These are phyloP conservation scores for Drosophila maculinotata DNA, from an alignment of 2,888 invertebrate genomes.

Conservation along the genomic window DNA sequence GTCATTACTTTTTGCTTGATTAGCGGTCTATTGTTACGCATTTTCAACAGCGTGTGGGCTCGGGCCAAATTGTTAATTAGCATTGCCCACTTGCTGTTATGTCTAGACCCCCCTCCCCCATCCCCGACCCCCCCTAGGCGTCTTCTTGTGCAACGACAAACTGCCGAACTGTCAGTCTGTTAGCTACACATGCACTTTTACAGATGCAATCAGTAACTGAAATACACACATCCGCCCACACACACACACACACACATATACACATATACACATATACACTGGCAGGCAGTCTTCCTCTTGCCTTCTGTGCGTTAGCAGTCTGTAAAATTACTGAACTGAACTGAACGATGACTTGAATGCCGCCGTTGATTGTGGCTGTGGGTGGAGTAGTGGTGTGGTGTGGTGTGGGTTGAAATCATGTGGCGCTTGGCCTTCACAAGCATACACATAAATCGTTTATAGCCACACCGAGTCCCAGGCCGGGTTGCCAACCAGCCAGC, in stretches of 20 bases:
- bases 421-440: conserved; percentile 63
- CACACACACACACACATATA: conserved; percentile 2
- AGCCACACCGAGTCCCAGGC: conserved; percentile 64
- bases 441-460: conserved; percentile 79
- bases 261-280: background rate
- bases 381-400: conserved; percentile 11
- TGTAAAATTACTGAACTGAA: conserved; percentile 80
- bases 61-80: conserved; percentile 38
- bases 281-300: conserved; percentile 33
- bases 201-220: conserved; percentile 72
- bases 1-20: conserved; percentile 26
- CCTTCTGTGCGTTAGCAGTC: conserved; percentile 68
- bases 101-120: background rate
- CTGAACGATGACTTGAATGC: conserved; percentile 80
- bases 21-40: conserved; percentile 26
- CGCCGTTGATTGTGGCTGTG: conserved; percentile 36
- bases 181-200: conserved; percentile 49
- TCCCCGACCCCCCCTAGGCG: too few relatives aligned
- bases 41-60: conserved; percentile 7
- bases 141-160: conserved; percentile 19
- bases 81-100: conserved; percentile 29
- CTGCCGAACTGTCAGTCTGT: conserved; percentile 48
- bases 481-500: conserved; percentile 25
- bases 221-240: conserved; percentile 43
- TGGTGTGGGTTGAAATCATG: conserved; percentile 54